A percentile compares a stretch with the other conserved stretches of the same genome.
These are phyloP conservation scores for Drosophila barbarae DNA, from an alignment of 2,888 invertebrate genomes.

Conservation along the genomic window DNA sequence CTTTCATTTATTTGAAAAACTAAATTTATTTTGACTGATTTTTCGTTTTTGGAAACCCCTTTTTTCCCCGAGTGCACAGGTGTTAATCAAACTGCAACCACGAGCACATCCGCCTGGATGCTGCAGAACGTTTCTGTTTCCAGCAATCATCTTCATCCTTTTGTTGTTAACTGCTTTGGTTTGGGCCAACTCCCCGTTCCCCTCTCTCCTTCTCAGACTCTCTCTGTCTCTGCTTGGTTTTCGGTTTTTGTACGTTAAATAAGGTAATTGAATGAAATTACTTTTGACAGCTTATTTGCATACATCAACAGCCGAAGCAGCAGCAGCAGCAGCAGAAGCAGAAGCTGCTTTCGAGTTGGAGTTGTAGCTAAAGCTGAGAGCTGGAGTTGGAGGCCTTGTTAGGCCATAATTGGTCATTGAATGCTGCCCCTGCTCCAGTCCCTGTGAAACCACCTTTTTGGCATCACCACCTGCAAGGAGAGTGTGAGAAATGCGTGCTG, in stretches of 20 bases:
- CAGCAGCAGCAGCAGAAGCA: slow-evolving; percentile 17
- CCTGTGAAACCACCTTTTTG: slow-evolving; percentile 1
- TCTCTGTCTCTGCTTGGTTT: slow-evolving; percentile 33
- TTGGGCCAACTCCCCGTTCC: slow-evolving; percentile 37
- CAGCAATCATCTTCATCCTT: slow-evolving; percentile 54
- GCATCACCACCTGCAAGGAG: slow-evolving; percentile 22
- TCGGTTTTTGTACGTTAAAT: slow-evolving; percentile 63
- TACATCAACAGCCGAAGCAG: slow-evolving; percentile 64
- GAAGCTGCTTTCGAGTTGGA: slow-evolving; percentile 29
- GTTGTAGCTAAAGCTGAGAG: slow-evolving; percentile 10
- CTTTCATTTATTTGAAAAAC: no score
- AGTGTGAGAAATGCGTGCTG: slow-evolving; percentile 67
- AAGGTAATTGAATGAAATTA: slow-evolving; percentile 75
- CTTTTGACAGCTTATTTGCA: slow-evolving; percentile 75
- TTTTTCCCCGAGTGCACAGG: slow-evolving; percentile 19
- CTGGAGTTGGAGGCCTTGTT: slow-evolving; percentile 54
- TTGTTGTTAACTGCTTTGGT: slow-evolving; percentile 62
- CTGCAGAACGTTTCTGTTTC: slow-evolving; percentile 13
- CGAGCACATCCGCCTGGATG: slow-evolving; percentile 37
- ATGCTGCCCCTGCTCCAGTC: slow-evolving; percentile 34
- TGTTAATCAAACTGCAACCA: slow-evolving; percentile 63
- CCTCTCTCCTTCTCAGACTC: not conserved
- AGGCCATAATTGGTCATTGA: slow-evolving; percentile 73
- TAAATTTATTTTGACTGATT: not conserved
- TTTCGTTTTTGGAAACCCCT: no score